Evolutionary conservation across 2,888 invertebrate genomes (phyloP), one percentile per base, ranked within the genome.

Genomic region (Eledone cirrhosa): DNA sequence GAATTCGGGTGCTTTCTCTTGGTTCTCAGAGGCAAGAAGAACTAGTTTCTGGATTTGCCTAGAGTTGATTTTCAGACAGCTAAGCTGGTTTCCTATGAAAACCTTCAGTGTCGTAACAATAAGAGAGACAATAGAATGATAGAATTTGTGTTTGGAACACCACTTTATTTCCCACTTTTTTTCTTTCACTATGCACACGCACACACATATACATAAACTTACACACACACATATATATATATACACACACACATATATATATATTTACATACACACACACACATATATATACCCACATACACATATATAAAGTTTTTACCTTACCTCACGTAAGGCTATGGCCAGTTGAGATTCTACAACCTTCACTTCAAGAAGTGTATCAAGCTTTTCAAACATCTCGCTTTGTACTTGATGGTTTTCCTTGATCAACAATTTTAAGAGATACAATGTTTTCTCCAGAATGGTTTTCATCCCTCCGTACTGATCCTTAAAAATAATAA

Each of bases 381-480:
- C 90, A n/a, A 90, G 81, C 29, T 88, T 83, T 33, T 88, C 86
- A 80, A 89, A 90, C 67, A 90, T 86, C 75, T 85, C 81, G 78
- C 86, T 87, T 83, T 90, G 90, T 2, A 90, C 90, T 74, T 86
- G 84, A 74, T 87, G 86, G 79, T 90, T 90, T 76, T 89, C 89
- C 67, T 88, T 81, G 48, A 88, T 87, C 81, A 90, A 80, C 31
- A 87, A 82, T 75, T 85, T 83, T 77, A 90, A 84, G 33, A 90
- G 81, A 69, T 85, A 85, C 48, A 90, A 81, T 1, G 88, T 87
- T 82, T 89, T 89, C 80, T 87, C 83, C 82, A 89, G 87, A 69
- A 90, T 87, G 13, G 81, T 84, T 81, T 86, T 86, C 86, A 89
- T 88, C 14, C 89, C 90, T 41, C 85, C 82, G 82, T 90, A 90